phyloP scores from a whole-genome alignment of 1,140 invertebrate species.

The Coelopa frigida region DNA sequence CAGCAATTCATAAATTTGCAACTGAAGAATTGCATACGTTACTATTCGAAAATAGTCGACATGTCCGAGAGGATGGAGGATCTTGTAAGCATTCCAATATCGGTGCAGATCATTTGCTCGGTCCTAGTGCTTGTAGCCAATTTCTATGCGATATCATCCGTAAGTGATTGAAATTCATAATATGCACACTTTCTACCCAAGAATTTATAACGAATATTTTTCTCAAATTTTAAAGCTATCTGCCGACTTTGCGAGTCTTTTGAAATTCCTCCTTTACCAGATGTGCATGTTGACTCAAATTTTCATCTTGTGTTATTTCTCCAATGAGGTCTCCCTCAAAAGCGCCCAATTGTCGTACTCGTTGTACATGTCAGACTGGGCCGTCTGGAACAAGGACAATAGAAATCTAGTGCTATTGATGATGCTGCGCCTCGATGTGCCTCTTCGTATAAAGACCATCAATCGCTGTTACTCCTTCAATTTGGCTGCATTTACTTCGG shows the following conservation, averaged over 20 bases:
- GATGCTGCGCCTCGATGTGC: constrained; percentile 23
- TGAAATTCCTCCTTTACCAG: constrained; percentile 28
- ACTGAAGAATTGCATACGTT: constrained; percentile 23
- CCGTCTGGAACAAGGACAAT: constrained; percentile 20
- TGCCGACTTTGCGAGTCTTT: constrained; percentile 12
- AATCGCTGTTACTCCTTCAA: constrained; percentile 28
- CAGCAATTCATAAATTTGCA: constrained; percentile 4
- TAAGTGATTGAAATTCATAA: no score
- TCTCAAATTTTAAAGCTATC: constrained; percentile 19
- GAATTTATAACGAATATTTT: background rate
- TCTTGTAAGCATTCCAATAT: constrained; percentile 28
- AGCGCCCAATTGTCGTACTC: constrained; percentile 22
- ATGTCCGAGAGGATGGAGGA: constrained; percentile 19
- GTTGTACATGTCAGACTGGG: constrained; percentile 29
- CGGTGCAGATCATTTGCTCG: constrained; percentile 29
- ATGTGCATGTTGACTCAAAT: constrained; percentile 30
- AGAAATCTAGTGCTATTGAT: constrained; percentile 25
- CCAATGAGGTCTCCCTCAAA: constrained; percentile 26
- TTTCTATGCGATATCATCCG: constrained; percentile 30
- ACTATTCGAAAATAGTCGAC: constrained; percentile 19
- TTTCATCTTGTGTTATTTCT: constrained; percentile 35
- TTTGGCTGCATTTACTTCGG: constrained; percentile 29
- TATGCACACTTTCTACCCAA: background rate
- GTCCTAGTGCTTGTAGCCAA: constrained; percentile 35
- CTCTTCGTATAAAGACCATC: constrained; percentile 24